Conservation (phyloP, 2,888 invertebrate species). For the Atrina japonica region DNA sequence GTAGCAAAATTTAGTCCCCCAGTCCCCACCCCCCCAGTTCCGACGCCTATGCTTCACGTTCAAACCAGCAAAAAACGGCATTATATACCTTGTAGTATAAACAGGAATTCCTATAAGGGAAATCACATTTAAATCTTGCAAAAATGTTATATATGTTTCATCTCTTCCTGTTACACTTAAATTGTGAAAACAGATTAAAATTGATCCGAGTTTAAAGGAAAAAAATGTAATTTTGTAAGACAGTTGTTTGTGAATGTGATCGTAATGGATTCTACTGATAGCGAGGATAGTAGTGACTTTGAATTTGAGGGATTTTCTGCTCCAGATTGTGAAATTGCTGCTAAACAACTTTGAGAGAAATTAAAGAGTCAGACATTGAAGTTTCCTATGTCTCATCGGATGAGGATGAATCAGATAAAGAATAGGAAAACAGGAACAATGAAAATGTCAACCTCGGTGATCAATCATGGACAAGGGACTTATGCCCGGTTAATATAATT, state of each 20-base stretch:
- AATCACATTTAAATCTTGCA: too few relatives aligned
- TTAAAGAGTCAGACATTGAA: not conserved
- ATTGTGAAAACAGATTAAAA: too few relatives aligned
- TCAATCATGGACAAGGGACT: not conserved
- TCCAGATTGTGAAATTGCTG: not conserved
- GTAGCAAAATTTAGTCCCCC: not conserved
- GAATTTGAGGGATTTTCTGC: conserved; percentile 12
- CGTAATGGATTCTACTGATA: too few relatives aligned
- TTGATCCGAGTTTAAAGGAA: not conserved
- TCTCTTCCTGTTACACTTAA: too few relatives aligned
- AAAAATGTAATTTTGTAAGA: too few relatives aligned
- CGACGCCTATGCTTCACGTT: conserved; percentile 4
- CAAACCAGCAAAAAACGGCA: conserved; percentile 4
- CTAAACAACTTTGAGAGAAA: not conserved
- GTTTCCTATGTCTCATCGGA: not conserved
- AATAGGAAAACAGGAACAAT: not conserved
- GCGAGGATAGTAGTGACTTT: not conserved
- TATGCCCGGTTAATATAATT: not conserved
- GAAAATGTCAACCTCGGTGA: not conserved
- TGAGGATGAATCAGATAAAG: conserved; percentile 7
- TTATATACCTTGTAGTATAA: too few relatives aligned
- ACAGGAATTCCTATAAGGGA: too few relatives aligned
- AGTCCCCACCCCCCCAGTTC: not conserved
- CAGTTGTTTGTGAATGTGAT: too few relatives aligned
- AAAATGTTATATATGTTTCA: too few relatives aligned